Base-by-base conservation (phyloP, 2,797 vertebrate genomes). In the Gymnocypris eckloni region DNA sequence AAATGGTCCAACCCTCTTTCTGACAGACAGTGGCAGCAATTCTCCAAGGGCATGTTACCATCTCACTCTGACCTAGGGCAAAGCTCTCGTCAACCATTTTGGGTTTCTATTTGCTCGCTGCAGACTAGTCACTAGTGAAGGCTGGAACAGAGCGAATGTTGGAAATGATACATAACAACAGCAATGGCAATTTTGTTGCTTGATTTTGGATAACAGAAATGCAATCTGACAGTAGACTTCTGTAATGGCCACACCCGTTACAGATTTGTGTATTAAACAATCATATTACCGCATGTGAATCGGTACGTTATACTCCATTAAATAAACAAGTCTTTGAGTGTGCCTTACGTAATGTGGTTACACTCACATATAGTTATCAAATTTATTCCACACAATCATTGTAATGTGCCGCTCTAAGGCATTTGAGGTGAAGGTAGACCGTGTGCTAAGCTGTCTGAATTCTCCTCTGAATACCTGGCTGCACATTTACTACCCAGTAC, bases 361-460 rank as follows among this genome's bases (percentile, higher is more conserved):
- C 61, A 22, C 79, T 80, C 61, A 48, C 43, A 75, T 83, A 82
- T 67, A 82, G 50, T 78, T 86, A 72, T 56, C 73, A 82, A 52
- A 86, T 85, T 15, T 80, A 87, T 87, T 89, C 80, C 80, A 76
- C 64, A 56, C 70, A 73, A 20, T 43, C 71, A 69, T 80, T 85
- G 48, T 77, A 59, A 86, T 78, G 80, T 83, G 81, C 50, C 82
- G 73, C 82, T 73, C 73, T 88, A 86, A 86, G 73, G 85, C 54
- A 86, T 77, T 11, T 66, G 73, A 48, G 79, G 67, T 83, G 54
- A 67, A 81, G 52, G 48, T 28, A 73, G 13, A 33, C 50, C 2
- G n/a, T 73, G 39, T 45, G 81, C 69, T 82, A 48, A 61, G 39
- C 37, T 83, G 67, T 28, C 64, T 54, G 64, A 83, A 77, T 78